Conservation (phyloP, 2,888 invertebrate genomes). For the Neocrepidodera transversa region DNA sequence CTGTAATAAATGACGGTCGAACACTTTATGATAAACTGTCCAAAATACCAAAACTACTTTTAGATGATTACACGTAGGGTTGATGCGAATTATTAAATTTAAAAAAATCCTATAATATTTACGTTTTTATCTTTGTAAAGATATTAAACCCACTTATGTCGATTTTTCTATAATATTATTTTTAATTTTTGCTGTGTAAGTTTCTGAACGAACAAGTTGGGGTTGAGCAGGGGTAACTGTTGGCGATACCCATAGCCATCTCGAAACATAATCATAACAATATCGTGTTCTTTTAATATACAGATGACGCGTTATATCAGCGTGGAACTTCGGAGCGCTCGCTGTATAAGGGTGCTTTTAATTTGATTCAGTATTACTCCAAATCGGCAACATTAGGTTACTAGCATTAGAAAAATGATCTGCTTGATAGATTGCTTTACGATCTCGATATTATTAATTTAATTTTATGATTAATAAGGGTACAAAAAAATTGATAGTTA, state of each 20-base stretch:
- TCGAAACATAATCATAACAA: slow-evolving; percentile 37
- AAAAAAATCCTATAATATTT: no score
- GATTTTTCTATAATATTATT: slow-evolving; percentile 3
- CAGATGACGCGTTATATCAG: slow-evolving; percentile 36
- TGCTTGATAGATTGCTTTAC: slow-evolving; percentile 16
- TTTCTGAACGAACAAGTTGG: not conserved
- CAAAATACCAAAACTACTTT: no score
- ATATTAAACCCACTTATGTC: no score
- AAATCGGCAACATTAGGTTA: slow-evolving; percentile 16
- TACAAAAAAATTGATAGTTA: no score
- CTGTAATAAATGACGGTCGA: no score
- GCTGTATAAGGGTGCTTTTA: slow-evolving; percentile 17
- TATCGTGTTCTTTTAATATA: slow-evolving; percentile 38
- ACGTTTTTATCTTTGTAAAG: no score
- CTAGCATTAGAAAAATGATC: slow-evolving; percentile 23
- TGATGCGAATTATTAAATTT: no score
- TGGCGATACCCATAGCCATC: slow-evolving; percentile 18
- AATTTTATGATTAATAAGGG: no score
- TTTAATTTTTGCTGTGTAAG: slow-evolving; percentile 22
- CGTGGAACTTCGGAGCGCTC: slow-evolving; percentile 16
- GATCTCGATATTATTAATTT: not conserved
- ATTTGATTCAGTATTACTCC: slow-evolving; percentile 19
- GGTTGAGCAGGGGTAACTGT: slow-evolving; percentile 12
- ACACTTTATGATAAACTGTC: no score
- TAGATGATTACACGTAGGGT: no score